These are phyloP conservation scores for Psix sp. DNA, from an alignment of 1,140 invertebrate genomes.

Conservation along the genomic window DNA sequence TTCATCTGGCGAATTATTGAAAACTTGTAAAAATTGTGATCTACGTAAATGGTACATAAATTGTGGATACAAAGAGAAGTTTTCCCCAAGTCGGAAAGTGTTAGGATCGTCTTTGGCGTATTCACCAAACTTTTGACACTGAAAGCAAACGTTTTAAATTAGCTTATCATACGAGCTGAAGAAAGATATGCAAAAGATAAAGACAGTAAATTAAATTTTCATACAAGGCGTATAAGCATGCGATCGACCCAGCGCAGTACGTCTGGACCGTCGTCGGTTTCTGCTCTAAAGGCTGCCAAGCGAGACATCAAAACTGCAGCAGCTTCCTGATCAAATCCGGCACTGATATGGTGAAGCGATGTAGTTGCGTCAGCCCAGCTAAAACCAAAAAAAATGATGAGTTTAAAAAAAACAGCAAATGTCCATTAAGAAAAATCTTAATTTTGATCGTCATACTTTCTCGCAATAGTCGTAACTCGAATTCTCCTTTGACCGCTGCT, in stretches of 20 bases:
- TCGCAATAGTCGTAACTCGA: conserved; percentile 96
- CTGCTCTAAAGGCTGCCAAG: conserved; percentile 96
- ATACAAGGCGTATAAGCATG: conserved; percentile 96
- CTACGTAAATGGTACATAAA: conserved; percentile 99
- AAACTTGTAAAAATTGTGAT: conserved; percentile 99
- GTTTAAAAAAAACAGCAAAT: conserved; percentile 49
- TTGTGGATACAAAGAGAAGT: conserved; percentile 98
- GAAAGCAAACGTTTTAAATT: conserved; percentile 68
- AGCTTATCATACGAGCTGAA: too few species aligned
- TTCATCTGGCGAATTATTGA: conserved; percentile 99
- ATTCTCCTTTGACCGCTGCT: conserved; percentile 96
- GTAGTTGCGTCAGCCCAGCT: conserved; percentile 90
- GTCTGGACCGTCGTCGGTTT: conserved; percentile 97
- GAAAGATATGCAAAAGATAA: conserved; percentile 17
- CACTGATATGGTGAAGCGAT: conserved; percentile 88
- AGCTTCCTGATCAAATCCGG: conserved; percentile 98
- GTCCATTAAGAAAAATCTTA: too few species aligned
- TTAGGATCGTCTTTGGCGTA: conserved; percentile 98
- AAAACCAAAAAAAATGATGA: conserved; percentile 17
- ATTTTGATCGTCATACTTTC: too few species aligned
- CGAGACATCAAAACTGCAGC: conserved; percentile 98
- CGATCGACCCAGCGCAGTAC: conserved; percentile 98
- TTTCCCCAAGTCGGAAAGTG: conserved; percentile 96
- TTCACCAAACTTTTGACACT: conserved; percentile 99
- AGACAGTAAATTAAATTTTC: conserved; percentile 5